phyloP scores from a whole-genome alignment of 2,888 invertebrate genomes.

The Dicyrtoma fusca region DNA sequence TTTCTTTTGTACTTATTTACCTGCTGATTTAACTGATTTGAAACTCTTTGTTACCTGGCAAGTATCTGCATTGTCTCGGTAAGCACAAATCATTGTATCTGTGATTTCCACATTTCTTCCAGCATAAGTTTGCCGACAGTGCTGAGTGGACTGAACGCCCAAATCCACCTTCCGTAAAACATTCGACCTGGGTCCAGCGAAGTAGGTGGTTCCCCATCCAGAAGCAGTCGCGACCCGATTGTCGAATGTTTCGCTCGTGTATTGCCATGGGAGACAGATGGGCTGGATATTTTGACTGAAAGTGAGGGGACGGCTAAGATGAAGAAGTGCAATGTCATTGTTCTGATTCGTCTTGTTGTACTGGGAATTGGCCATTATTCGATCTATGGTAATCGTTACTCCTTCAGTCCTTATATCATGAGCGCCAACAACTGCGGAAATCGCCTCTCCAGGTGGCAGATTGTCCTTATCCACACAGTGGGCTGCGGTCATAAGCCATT shows the following conservation, averaged over 20 bases:
- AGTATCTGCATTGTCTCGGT: background rate
- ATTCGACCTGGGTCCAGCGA: conserved; percentile 8
- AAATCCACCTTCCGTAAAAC: conserved; percentile 2
- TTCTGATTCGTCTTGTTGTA: conserved; percentile 46
- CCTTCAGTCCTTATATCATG: conserved; percentile 45
- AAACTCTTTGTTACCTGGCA: conserved; percentile 21
- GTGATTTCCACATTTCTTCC: conserved; percentile 6
- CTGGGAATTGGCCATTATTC: conserved; percentile 41
- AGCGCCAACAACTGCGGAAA: conserved; percentile 42
- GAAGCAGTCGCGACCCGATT: conserved; percentile 34
- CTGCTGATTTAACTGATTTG: background rate
- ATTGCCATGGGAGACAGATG: conserved; percentile 49
- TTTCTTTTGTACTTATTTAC: no score
- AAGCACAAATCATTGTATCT: conserved; percentile 22
- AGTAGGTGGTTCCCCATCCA: conserved; percentile 44
- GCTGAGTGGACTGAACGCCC: background rate
- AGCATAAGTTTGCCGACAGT: background rate
- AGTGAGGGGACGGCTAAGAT: conserved; percentile 54
- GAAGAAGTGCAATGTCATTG: conserved; percentile 61
- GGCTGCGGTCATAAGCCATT: conserved; percentile 47
- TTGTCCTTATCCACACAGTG: conserved; percentile 39
- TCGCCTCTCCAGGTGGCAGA: background rate
- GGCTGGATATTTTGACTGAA: conserved; percentile 47
- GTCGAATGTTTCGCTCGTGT: conserved; percentile 34
- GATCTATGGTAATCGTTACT: conserved; percentile 34